Evolutionary conservation across 2,113 vertebrate genomes (phyloP), one percentile per base, ranked within the genome.

Genomic region (Pseudorhombus dupliciocellatus): DNA sequence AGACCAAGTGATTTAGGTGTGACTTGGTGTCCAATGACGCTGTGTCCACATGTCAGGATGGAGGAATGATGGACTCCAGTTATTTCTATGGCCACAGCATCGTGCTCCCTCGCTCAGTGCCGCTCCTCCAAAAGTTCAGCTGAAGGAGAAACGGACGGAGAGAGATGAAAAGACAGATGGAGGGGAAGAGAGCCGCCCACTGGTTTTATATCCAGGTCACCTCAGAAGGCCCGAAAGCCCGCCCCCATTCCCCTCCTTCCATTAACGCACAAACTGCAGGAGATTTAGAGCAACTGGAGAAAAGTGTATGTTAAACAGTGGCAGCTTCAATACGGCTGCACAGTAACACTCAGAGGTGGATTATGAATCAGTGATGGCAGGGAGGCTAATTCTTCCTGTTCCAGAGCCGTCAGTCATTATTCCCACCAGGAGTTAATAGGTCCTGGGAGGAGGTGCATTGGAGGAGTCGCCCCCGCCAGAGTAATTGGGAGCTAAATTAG

Each of bases 261-360:
- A 80, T 70, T 78, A 83, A 71, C 84, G 55, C 68, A 24, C 37
- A 71, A 54, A 15, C 51, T 53, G 34, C 55, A 44, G 59, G 34
- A 90, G 84, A 90, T 87, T 88, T 85, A 90, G 74, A 83, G 83
- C 74, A 80, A 34, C 31, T 11, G 31, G 2, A 34, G 31, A 37
- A 31, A 37, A 84, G 63, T 74, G 55, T 85, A 80, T 85, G 78
- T 92, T 89, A 86, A 88, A 90, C 77, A 77, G 22, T 77, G 73
- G 74, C 86, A 87, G 72, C 71, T 90, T 85, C 79, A 91, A 88
- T 83, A 84, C 21, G 64, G 73, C 80, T 78, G 51, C 73, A 66
- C 77, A 84, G 89, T 91, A 89, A 87, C 82, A 64, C 80, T 87
- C 72, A 56, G 60, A 73, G 84, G 82, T 73, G 80, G 74, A 89